phyloP scores from a whole-genome alignment of 2,888 invertebrate genomes.

The Prostheceraeus crozeri region DNA sequence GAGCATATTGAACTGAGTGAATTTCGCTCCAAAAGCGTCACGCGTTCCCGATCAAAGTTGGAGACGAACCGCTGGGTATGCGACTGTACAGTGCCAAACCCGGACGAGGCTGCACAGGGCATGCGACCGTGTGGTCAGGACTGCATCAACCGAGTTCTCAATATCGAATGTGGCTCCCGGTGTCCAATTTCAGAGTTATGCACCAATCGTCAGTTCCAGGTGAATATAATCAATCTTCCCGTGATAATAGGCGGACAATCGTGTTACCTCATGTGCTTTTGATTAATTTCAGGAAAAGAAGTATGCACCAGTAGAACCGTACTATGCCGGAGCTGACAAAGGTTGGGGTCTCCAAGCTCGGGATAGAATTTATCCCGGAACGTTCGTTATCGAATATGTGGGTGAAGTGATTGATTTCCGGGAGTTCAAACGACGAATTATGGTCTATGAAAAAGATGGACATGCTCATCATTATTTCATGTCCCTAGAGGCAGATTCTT shows the following conservation, averaged over 20 bases:
- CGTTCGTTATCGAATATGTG: conserved; percentile 94
- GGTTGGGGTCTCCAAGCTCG: conserved; percentile 82
- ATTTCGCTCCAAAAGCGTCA: background rate
- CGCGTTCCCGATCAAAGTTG: conserved; percentile 21
- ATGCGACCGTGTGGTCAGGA: conserved; percentile 85
- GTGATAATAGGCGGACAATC: conserved; percentile 23
- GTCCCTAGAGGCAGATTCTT: conserved; percentile 82
- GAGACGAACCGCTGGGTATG: conserved; percentile 35
- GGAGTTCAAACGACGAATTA: conserved; percentile 80
- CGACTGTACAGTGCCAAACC: conserved; percentile 37
- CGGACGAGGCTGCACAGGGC: conserved; percentile 57
- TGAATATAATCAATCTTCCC: too few relatives aligned
- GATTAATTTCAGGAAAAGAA: conserved; percentile 62
- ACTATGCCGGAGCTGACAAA: conserved; percentile 72
- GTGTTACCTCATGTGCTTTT: conserved; percentile 26
- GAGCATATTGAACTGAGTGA: conserved; percentile 8
- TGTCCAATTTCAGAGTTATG: conserved; percentile 70
- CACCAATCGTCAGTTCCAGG: conserved; percentile 86
- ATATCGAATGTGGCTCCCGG: conserved; percentile 73
- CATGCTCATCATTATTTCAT: conserved; percentile 93
- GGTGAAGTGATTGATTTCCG: conserved; percentile 88
- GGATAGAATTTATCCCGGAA: conserved; percentile 71
- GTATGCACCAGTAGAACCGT: conserved; percentile 72
- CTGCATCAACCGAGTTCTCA: conserved; percentile 88
- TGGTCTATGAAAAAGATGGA: conserved; percentile 78